Evolutionary conservation across 2,888 invertebrate genomes (phyloP).

Genomic region (Caenorhabditis parvicauda): DNA sequence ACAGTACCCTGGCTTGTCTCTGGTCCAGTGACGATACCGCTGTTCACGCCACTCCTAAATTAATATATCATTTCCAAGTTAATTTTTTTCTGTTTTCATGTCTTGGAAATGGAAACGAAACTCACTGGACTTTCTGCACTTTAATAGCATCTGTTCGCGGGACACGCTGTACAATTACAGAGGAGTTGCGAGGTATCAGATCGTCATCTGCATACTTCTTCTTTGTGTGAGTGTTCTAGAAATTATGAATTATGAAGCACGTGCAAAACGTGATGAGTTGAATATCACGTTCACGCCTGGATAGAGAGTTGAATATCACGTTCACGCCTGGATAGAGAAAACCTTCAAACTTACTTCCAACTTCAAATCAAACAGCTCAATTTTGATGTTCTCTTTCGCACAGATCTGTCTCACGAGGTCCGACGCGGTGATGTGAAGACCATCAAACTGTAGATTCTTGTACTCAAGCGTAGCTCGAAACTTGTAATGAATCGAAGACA

Average conservation of each 20-base stretch:
- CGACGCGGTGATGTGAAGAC: slow-evolving; percentile 88
- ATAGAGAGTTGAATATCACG: background rate
- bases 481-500: slow-evolving; percentile 92
- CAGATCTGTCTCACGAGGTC: slow-evolving; percentile 92
- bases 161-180: slow-evolving; percentile 87
- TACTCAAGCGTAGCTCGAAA: slow-evolving; percentile 93
- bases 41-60: slow-evolving; percentile 37
- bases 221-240: slow-evolving; percentile 70
- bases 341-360: slow-evolving; percentile 66
- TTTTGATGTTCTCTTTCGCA: slow-evolving; percentile 89
- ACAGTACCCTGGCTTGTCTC: slow-evolving; percentile 16
- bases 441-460: slow-evolving; percentile 80
- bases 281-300: background rate
- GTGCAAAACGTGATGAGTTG: background rate
- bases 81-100: slow-evolving; percentile 1
- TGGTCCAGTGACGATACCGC: slow-evolving; percentile 31
- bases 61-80: background rate
- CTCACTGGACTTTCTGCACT: slow-evolving; percentile 62
- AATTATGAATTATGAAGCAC: background rate
- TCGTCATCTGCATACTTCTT: slow-evolving; percentile 84
- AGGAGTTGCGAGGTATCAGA: slow-evolving; percentile 94
- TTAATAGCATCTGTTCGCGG: slow-evolving; percentile 70
- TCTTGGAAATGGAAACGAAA: slow-evolving; percentile 5
- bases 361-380: slow-evolving; percentile 84
- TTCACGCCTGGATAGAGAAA: background rate